Evolutionary conservation across 2,113 vertebrate species (phyloP).

Genomic region (Pavo muticus): DNA sequence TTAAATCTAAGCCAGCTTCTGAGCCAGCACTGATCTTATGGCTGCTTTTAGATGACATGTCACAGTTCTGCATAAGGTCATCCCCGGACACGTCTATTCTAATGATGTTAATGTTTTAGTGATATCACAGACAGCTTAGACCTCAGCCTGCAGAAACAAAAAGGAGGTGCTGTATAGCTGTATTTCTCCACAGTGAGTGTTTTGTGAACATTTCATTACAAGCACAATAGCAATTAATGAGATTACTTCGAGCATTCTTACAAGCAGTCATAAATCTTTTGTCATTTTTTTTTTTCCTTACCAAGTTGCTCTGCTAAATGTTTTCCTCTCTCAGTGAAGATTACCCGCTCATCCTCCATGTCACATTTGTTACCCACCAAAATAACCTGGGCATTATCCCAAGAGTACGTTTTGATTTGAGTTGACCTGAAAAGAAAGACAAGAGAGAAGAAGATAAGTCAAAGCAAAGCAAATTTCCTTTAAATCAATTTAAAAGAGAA

Average conservation of each 20-base stretch:
- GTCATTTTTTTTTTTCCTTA: conserved; percentile 71
- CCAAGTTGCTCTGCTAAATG: conserved; percentile 96
- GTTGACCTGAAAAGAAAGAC: conserved; percentile 87
- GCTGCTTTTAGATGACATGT: not conserved
- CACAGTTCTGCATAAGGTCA: not conserved
- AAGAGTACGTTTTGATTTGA: conserved; percentile 98
- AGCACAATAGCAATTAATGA: not conserved
- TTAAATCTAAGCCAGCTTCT: not conserved
- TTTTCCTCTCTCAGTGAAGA: conserved; percentile 91
- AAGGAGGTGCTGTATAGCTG: not conserved
- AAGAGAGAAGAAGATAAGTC: conserved; percentile 13
- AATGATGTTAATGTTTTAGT: not conserved
- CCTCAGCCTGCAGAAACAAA: not conserved
- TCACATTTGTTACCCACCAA: conserved; percentile 97
- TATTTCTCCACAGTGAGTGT: not conserved
- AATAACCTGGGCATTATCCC: conserved; percentile 98
- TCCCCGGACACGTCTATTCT: not conserved
- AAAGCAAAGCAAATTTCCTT: conserved; percentile 4
- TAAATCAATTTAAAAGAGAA: not conserved
- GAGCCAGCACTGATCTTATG: not conserved
- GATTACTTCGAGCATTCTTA: not conserved
- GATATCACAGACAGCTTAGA: not conserved
- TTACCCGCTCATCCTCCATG: conserved; percentile 95
- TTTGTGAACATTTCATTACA: not conserved
- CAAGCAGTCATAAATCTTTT: not conserved